Conservation (phyloP, 1,140 invertebrate species). For the Calliopsis andreniformis region DNA sequence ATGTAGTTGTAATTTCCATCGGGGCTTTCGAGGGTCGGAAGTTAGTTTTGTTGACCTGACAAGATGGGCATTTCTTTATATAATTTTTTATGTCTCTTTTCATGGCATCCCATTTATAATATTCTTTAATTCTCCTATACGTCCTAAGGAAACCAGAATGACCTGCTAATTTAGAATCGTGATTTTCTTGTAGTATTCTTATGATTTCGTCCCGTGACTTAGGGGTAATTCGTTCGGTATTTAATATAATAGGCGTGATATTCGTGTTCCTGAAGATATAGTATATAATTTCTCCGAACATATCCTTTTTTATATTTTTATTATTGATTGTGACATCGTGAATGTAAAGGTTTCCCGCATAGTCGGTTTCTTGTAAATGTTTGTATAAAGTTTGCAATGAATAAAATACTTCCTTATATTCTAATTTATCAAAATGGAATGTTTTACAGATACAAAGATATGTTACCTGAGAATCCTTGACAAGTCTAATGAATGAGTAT, state of each 20-base stretch:
- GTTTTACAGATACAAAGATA: background rate
- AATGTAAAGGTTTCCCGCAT: background rate
- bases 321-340: background rate
- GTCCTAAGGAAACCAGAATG: conserved; percentile 32
- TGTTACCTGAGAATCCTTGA: background rate
- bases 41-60: conserved; percentile 38
- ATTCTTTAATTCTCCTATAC: conserved; percentile 20
- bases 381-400: background rate
- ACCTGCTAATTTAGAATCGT: background rate
- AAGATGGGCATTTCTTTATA: conserved; percentile 27
- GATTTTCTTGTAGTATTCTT: conserved; percentile 2
- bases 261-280: background rate
- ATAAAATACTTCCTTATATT: background rate
- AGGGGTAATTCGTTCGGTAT: background rate
- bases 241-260: conserved; percentile 1
- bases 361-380: background rate
- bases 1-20: too few relatives aligned
- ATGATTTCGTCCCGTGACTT: background rate
- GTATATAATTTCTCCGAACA: background rate
- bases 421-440: conserved; percentile 1
- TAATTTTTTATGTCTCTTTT: conserved; percentile 22
- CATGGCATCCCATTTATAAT: conserved; percentile 40
- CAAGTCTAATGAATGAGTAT: background rate
- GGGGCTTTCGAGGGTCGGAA: background rate
- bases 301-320: conserved; percentile 3